Evolutionary conservation across 2,888 invertebrate species (phyloP), one percentile per base, ranked within the genome.

Genomic region (Amphipoea lucens): DNA sequence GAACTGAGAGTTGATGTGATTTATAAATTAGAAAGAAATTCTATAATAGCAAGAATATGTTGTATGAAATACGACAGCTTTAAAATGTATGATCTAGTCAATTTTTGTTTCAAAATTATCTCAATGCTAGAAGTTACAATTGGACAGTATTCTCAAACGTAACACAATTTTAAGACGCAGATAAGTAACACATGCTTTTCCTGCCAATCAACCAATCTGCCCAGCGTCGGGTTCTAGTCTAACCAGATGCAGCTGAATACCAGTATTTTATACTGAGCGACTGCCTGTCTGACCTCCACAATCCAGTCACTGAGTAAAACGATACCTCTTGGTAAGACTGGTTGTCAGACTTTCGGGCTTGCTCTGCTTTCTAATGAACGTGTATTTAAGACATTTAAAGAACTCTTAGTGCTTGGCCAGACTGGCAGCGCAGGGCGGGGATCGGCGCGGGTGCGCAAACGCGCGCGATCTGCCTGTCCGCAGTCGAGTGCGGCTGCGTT

Each of bases 1-100:
- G n/a, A 45, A 45, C 60, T 23, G 66, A 62, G n/a, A 12, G n/a
- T 42, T 40, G 14, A 36, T 69, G n/a, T 40, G 67, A 7, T 68
- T 67, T 62, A 48, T 76, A 76, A 68, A 60, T 60, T 60, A n/a
- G 57, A n/a, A n/a, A n/a, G 3, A 60, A 11, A 80, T 68, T 83
- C 45, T 54, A 29, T 45, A 40, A 36, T 54, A 74, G 40, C 54
- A 54, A 17, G 23, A 76, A 57, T 68, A 23, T 74, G 17, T 66
- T 20, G 74, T 60, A 82, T 73, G 11, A 42, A 45, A 62, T 74
- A 40, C n/a, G 36, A 51, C 17, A 23, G 7, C 45, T 48, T 20
- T 11, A n/a, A 42, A 60, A 60, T n/a, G 29, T 66, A 42, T 40
- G 36, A 75, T 75, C 83, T 80, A 83, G 80, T 80, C 83, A 80